Conservation (phyloP, 1,140 invertebrate species). For the Aphelinus atriplicis region DNA sequence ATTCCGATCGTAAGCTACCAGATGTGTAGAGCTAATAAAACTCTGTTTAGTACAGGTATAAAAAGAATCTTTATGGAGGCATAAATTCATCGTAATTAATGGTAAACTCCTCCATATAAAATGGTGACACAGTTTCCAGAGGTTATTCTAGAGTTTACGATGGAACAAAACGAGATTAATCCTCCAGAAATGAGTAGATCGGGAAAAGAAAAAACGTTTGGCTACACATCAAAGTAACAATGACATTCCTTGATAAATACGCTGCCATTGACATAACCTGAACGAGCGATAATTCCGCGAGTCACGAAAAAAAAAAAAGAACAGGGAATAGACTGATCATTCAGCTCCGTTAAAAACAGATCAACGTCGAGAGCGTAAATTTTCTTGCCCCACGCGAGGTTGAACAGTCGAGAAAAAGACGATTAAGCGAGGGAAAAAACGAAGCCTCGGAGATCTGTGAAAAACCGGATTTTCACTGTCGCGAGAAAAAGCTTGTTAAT, state of each 20-base stretch:
- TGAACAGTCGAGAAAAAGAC: no score
- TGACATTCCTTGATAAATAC: no score
- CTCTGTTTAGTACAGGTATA: no score
- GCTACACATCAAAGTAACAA: no score
- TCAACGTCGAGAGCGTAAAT: background rate
- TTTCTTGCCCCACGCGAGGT: background rate
- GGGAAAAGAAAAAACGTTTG: no score
- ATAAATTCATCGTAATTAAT: background rate
- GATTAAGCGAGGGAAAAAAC: background rate
- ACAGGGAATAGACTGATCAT: background rate
- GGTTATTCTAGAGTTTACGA: background rate
- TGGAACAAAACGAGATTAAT: no score
- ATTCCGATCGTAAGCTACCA: no score
- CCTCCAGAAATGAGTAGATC: no score
- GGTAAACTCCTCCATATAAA: background rate
- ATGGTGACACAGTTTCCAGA: background rate
- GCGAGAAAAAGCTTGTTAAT: background rate
- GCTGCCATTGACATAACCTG: no score
- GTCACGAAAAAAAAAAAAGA: background rate
- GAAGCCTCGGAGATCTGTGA: background rate
- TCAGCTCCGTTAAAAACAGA: background rate
- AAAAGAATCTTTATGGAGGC: no score
- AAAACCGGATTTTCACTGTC: constrained; percentile 19
- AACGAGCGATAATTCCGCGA: background rate
- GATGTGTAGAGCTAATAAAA: no score